phyloP scores from a whole-genome alignment of 2,113 vertebrate species.

The Clarias batrachus region DNA sequence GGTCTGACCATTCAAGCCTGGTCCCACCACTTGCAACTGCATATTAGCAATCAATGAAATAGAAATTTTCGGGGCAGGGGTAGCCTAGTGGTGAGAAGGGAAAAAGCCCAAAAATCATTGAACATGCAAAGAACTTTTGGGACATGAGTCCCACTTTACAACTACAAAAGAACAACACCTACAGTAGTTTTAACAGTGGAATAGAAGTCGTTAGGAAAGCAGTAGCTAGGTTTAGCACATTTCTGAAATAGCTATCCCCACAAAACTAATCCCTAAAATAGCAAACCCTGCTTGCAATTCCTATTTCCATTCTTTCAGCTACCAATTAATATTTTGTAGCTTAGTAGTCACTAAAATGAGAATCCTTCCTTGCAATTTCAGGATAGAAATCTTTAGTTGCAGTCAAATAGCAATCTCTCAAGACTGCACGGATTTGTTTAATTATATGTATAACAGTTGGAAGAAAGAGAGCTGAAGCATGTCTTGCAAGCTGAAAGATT shows the following conservation, averaged over 20 bases:
- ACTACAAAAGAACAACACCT: neutral
- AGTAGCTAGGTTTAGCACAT: neutral
- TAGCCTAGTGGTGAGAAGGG: too few species aligned
- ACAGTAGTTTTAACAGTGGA: neutral
- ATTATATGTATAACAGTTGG: constrained; percentile 54
- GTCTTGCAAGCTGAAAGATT: constrained; percentile 44
- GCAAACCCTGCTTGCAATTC: neutral
- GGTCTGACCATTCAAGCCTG: neutral
- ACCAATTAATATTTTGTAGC: neutral
- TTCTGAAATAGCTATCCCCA: neutral
- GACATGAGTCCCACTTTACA: neutral
- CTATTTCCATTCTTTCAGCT: neutral
- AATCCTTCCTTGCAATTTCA: neutral
- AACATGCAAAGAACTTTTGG: neutral
- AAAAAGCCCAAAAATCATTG: too few species aligned
- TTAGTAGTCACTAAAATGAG: neutral
- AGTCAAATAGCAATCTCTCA: neutral
- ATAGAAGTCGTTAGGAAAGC: neutral
- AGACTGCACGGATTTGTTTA: neutral
- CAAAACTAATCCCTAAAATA: neutral
- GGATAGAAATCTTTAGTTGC: neutral
- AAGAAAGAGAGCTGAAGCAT: neutral
- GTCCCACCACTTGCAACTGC: neutral
- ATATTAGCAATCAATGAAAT: neutral
- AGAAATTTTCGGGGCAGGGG: neutral